These are phyloP conservation scores for Lucilia sericata DNA, from an alignment of 1,140 invertebrate species.

Conservation along the genomic window DNA sequence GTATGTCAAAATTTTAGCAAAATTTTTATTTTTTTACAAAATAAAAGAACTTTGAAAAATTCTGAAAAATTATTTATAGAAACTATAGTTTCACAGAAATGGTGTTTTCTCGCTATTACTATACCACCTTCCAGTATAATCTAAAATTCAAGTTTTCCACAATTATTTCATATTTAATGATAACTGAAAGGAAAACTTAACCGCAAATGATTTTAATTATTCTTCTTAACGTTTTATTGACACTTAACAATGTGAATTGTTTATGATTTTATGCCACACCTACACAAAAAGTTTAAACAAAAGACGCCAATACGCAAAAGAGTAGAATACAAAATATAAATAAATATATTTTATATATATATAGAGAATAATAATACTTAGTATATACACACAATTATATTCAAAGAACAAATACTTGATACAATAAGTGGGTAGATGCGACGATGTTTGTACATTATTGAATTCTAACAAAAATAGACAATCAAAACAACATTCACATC, in stretches of 20 bases:
- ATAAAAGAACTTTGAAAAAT: too few relatives aligned
- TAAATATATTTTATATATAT: too few relatives aligned
- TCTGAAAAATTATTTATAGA: too few relatives aligned
- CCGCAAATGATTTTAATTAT: conserved; percentile 19
- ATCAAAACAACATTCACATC: neutral
- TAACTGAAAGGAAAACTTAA: neutral
- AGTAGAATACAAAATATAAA: neutral
- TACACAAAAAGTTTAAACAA: neutral
- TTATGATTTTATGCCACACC: neutral
- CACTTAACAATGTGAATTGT: conserved; percentile 6
- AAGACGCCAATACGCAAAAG: neutral
- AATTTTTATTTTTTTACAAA: too few relatives aligned
- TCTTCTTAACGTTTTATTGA: neutral
- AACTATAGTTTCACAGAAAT: too few relatives aligned
- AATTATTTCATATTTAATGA: conserved; percentile 20
- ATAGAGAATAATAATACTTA: too few relatives aligned
- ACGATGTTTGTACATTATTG: neutral
- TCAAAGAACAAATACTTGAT: neutral
- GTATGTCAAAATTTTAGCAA: too few relatives aligned
- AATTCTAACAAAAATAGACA: neutral
- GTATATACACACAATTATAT: neutral
- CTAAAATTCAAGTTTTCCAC: neutral
- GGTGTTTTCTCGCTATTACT: neutral
- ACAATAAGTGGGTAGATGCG: neutral
- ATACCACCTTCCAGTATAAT: neutral